Conservation (phyloP, 2,113 vertebrate genomes). For the Trinectes maculatus region DNA sequence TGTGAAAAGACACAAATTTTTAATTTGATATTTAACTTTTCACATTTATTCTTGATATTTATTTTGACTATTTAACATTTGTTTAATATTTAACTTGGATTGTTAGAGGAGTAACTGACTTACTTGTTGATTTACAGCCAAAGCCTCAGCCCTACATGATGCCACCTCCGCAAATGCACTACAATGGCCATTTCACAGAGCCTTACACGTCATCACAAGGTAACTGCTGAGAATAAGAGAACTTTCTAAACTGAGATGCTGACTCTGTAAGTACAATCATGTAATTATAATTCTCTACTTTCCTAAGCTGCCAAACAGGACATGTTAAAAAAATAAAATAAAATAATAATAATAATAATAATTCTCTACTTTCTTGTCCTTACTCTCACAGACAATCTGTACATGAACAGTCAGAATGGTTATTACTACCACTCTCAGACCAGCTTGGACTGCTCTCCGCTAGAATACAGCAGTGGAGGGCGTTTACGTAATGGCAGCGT, state of each 20-base stretch:
- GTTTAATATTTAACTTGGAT: conserved; percentile 16
- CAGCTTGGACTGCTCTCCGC: conserved; percentile 90
- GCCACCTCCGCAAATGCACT: conserved; percentile 92
- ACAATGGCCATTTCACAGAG: conserved; percentile 94
- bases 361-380: conserved; percentile 4
- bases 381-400: conserved; percentile 90
- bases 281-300: no score
- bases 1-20: neutral
- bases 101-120: conserved; percentile 33
- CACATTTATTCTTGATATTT: no score
- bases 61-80: no score
- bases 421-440: conserved; percentile 98
- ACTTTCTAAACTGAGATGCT: no score
- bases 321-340: no score
- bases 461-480: conserved; percentile 86
- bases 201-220: conserved; percentile 96
- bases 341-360: conserved; percentile 21
- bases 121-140: conserved; percentile 79
- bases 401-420: conserved; percentile 93
- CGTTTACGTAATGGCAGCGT: conserved; percentile 94
- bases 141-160: conserved; percentile 94
- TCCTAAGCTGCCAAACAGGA: no score
- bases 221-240: no score
- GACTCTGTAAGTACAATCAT: no score
- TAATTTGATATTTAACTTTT: no score